A percentile compares a stretch with the other conserved stretches of the same genome.
Conservation (phyloP, 2,113 vertebrate genomes). For the Axis porcinus region DNA sequence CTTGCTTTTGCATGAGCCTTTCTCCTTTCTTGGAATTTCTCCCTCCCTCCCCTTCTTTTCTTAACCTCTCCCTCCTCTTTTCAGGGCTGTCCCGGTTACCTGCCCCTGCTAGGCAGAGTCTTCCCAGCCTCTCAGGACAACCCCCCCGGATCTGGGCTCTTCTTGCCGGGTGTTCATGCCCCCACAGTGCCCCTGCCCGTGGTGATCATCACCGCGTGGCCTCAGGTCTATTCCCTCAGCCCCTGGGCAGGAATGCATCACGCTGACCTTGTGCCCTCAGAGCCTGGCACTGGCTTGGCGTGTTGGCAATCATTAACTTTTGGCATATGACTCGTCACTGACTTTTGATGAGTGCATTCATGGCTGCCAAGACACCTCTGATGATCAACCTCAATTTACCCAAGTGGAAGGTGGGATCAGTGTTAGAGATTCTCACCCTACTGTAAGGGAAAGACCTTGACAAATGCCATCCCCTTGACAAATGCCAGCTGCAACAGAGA, state of each 20-base stretch:
- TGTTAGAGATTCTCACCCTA: not conserved
- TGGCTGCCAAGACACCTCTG: not conserved
- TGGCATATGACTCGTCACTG: not conserved
- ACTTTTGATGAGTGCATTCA: not conserved
- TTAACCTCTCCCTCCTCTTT: not conserved
- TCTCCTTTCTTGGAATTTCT: not conserved
- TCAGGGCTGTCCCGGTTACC: not conserved
- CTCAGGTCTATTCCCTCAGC: not conserved
- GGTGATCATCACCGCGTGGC: not conserved
- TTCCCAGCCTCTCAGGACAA: not conserved
- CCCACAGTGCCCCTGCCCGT: rapidly evolving
- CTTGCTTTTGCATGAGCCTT: not conserved
- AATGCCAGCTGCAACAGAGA: not conserved
- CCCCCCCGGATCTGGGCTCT: not conserved
- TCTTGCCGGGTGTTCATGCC: not conserved
- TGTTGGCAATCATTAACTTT: rapidly evolving
- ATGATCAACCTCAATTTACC: not conserved
- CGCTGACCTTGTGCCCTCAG: not conserved
- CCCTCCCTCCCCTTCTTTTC: not conserved
- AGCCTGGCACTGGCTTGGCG: rapidly evolving
- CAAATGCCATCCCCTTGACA: not conserved
- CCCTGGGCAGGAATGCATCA: not conserved
- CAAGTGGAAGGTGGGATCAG: not conserved
- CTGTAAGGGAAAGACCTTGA: not conserved
- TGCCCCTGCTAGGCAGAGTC: not conserved